Evolutionary conservation across 2,113 vertebrate species (phyloP).

Genomic region (Hystrix brachyura): DNA sequence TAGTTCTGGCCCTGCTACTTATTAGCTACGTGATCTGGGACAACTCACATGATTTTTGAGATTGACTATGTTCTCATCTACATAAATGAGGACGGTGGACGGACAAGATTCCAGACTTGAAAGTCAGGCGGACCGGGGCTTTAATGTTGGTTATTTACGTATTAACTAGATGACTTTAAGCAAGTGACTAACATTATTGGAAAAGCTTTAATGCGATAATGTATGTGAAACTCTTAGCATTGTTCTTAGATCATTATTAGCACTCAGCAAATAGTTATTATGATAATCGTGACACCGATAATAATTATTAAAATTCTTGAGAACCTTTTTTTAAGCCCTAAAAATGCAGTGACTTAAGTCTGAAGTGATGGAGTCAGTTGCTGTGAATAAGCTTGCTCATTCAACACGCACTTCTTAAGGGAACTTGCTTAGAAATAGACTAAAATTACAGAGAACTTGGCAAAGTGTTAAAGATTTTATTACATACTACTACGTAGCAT

Average conservation of each 20-base stretch:
- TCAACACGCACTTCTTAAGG: not conserved
- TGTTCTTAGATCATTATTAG: slow-evolving; percentile 44
- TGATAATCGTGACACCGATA: slow-evolving; percentile 46
- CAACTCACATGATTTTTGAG: not conserved
- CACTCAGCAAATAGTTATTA: slow-evolving; percentile 50
- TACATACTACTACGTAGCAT: not conserved
- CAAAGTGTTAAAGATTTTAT: slow-evolving; percentile 23
- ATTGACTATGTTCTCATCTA: not conserved
- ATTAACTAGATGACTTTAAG: not conserved
- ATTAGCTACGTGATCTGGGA: not conserved
- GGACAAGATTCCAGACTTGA: not conserved
- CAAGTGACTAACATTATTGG: slow-evolving; percentile 53
- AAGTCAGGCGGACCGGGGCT: not conserved
- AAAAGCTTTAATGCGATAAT: slow-evolving; percentile 54
- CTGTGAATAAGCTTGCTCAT: not conserved
- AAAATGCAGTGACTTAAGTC: not conserved
- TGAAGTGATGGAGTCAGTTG: not conserved
- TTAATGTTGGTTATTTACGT: not conserved
- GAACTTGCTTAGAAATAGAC: slow-evolving; percentile 11
- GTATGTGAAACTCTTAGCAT: slow-evolving; percentile 4
- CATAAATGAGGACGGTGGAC: not conserved
- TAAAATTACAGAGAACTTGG: slow-evolving; percentile 25
- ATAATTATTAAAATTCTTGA: slow-evolving; percentile 41
- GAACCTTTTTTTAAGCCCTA: not conserved
- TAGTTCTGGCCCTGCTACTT: not conserved